Percentiles rank a stretch among this genome's conserved stretches.
phyloP scores from a whole-genome alignment of 1,140 invertebrate species.

The Aphaenogaster rudis region DNA sequence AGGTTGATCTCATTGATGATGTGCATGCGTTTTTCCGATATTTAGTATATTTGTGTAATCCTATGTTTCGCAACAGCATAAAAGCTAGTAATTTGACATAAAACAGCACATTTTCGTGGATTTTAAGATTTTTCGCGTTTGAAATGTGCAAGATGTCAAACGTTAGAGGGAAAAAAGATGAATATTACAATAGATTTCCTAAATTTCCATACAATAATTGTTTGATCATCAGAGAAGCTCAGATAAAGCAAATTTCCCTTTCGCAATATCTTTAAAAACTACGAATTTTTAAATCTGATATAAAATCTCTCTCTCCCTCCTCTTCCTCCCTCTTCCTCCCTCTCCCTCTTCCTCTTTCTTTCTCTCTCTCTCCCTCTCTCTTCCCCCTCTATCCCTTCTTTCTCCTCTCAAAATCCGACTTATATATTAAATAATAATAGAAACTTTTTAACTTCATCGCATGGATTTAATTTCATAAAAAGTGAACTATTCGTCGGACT shows the following conservation, averaged over 20 bases:
- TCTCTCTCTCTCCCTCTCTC: not conserved
- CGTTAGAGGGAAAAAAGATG: not conserved
- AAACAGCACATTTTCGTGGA: not conserved
- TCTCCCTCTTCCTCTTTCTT: not conserved
- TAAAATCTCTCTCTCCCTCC: not conserved
- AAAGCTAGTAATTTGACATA: not conserved
- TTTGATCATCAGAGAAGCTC: not conserved
- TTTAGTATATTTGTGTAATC: constrained; percentile 4
- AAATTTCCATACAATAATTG: constrained; percentile 2
- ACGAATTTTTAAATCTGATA: not conserved
- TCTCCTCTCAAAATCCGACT: not conserved
- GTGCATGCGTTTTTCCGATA: not conserved
- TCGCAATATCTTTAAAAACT: not conserved
- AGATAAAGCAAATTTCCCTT: not conserved
- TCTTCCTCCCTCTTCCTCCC: not conserved
- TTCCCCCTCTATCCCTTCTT: not conserved
- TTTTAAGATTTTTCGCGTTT: not conserved
- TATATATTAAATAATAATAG: not conserved
- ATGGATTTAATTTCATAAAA: constrained; percentile 21
- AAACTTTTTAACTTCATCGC: not conserved
- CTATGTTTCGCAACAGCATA: not conserved
- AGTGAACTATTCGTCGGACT: not conserved
- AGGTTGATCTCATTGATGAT: not conserved
- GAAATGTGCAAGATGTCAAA: not conserved
- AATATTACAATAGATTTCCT: not conserved